phyloP scores from a whole-genome alignment of 1,140 invertebrate species.

The Leptinotarsa texana region DNA sequence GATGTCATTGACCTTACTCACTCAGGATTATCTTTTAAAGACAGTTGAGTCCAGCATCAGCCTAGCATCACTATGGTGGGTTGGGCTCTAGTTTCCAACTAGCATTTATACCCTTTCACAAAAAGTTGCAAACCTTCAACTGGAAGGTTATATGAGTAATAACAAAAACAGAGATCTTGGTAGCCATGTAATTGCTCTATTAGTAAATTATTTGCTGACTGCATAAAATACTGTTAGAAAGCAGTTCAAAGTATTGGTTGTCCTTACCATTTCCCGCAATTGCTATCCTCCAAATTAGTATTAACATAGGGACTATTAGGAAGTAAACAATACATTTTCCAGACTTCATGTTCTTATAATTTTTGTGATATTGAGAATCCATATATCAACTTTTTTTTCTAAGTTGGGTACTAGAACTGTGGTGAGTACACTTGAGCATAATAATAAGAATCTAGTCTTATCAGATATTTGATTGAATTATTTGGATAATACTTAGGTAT shows the following conservation, averaged over 20 bases:
- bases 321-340: constrained; percentile 30
- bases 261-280: constrained; percentile 47
- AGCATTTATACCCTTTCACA: too few species aligned
- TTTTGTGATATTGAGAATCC: constrained; percentile 17
- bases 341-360: constrained; percentile 41
- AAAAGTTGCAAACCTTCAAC: neutral
- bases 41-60: too few species aligned
- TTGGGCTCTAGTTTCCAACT: too few species aligned
- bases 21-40: too few species aligned
- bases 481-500: too few species aligned
- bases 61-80: too few species aligned
- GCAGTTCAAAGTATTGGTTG: neutral
- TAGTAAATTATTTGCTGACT: neutral
- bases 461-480: too few species aligned
- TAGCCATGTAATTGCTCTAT: neutral
- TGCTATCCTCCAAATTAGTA: constrained; percentile 50
- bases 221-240: neutral
- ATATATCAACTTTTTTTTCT: too few species aligned
- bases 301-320: constrained; percentile 27
- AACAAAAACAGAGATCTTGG: neutral
- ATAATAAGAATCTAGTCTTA: too few species aligned
- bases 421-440: too few species aligned
- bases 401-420: too few species aligned
- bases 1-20: too few species aligned
- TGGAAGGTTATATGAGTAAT: neutral